Percentiles rank a stretch among this genome's conserved stretches.
Conservation (phyloP, 2,888 invertebrate species). For the Shargacucullia verbasci region DNA sequence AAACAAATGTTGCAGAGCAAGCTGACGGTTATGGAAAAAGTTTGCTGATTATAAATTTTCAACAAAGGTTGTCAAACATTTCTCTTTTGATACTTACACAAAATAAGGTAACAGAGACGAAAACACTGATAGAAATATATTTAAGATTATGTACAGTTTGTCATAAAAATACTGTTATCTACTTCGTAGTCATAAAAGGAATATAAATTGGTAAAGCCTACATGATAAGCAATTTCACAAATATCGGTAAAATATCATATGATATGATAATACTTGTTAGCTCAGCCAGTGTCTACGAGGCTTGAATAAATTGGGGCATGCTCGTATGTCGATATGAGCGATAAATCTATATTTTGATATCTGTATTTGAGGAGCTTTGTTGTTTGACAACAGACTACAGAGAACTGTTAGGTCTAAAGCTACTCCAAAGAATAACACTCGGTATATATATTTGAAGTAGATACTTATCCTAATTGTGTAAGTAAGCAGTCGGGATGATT, state of each 20-base stretch:
- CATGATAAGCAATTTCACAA: slow-evolving; percentile 47
- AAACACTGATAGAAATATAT: slow-evolving; percentile 1
- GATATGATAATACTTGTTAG: slow-evolving; percentile 53
- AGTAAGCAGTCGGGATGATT: too few species aligned
- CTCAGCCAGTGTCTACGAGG: slow-evolving; percentile 31
- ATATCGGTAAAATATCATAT: slow-evolving; percentile 45
- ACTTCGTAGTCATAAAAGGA: slow-evolving; percentile 15
- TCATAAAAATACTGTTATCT: slow-evolving; percentile 14
- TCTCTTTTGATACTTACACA: slow-evolving; percentile 37
- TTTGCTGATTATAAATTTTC: slow-evolving; percentile 64
- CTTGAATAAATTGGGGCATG: slow-evolving; percentile 48
- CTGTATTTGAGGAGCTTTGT: slow-evolving; percentile 30
- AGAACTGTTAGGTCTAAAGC: background rate
- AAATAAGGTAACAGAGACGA: slow-evolving; percentile 16
- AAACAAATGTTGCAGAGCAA: slow-evolving; percentile 63
- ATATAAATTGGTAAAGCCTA: slow-evolving; percentile 39
- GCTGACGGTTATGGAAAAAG: slow-evolving; percentile 70
- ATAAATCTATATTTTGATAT: slow-evolving; percentile 36
- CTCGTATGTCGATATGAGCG: slow-evolving; percentile 34
- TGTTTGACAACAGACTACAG: slow-evolving; percentile 22
- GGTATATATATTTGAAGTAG: background rate
- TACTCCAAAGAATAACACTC: slow-evolving; percentile 10
- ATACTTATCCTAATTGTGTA: background rate
- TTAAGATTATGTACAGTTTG: slow-evolving; percentile 7
- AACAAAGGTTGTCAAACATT: slow-evolving; percentile 54